Evolutionary conservation across 35 echinoderm and acorn worm species (phyloP), one percentile per base, ranked within the genome.

Genomic region (Strongylocentrotus purpuratus): DNA sequence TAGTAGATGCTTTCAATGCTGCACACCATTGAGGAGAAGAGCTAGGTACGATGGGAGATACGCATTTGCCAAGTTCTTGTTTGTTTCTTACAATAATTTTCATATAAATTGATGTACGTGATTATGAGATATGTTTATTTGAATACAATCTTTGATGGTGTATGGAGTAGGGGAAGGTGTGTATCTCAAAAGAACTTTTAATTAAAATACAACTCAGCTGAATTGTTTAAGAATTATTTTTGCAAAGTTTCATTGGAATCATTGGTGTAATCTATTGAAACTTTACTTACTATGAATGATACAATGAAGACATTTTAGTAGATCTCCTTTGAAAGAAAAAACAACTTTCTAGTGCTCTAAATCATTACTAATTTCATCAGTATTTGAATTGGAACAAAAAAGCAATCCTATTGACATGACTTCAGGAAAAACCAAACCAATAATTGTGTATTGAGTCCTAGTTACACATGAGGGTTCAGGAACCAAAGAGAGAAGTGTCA

Each of bases 141-240:
- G 17, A n/a, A 78, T 78, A 28, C 25, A 15, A 55, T 78, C 28
- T 0, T 8, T 28, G 7, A 78, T 6, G 65, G 20, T n/a, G 0
- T 78, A 7, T 78, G 65, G 4, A 5, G 22, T 31, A 28, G 7
- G 65, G 5, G 11, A 78, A 78, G 20, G 65, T 78, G 20, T 78
- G 20, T 78, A 7, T 28, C 22, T 78, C 28, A 78, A n/a, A 78
- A 78, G 4, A 78, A 78, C 7, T n/a, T 22, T 78, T 28, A 7
- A 78, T 78, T 78, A n/a, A 22, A 78, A 78, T 22, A 78, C 65
- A 78, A n/a, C 65, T 78, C 65, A 78, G 65, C 65, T 78, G 65
- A n/a, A 78, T 78, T 5, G 25, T 22, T 78, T 78, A 28, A 78
- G 2, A 78, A 28, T n/a, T 5, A n/a, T 7, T 70, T 20, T 0